Evolutionary conservation across 2,797 vertebrate species (phyloP).

Genomic region (Halcyon smyrnensis): DNA sequence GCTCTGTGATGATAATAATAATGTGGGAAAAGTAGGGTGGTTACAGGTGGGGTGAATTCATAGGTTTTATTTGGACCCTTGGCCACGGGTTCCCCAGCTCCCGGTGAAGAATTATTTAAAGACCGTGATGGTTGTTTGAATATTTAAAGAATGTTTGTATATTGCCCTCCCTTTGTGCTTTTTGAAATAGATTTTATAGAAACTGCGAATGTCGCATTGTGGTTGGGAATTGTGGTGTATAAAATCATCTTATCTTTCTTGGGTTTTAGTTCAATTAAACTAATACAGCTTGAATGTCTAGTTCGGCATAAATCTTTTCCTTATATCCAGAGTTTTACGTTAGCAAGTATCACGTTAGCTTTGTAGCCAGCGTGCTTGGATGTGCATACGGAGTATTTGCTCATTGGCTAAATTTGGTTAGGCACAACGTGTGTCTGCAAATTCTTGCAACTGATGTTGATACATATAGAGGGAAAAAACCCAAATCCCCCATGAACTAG

Average conservation of each 20-base stretch:
- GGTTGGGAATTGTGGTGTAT: neutral
- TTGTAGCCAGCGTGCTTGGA: neutral
- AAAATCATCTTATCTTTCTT: neutral
- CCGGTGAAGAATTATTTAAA: neutral
- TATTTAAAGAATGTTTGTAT: neutral
- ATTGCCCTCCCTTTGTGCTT: neutral
- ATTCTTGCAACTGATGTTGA: neutral
- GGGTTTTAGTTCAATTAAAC: neutral
- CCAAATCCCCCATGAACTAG: neutral
- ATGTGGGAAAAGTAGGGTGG: neutral
- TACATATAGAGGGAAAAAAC: accelerated
- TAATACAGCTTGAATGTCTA: neutral
- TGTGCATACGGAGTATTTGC: neutral
- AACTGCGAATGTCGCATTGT: neutral
- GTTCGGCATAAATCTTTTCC: neutral
- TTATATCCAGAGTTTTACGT: neutral
- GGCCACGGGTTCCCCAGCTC: accelerated
- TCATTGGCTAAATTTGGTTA: neutral
- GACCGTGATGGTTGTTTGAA: accelerated
- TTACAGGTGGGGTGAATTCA: neutral
- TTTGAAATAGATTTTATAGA: neutral
- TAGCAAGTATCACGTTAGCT: neutral
- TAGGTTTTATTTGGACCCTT: neutral
- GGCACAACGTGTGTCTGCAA: neutral
- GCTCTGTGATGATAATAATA: accelerated